These are phyloP conservation scores for Strigamia crassipes DNA, from an alignment of 2,888 invertebrate genomes.

Conservation along the genomic window DNA sequence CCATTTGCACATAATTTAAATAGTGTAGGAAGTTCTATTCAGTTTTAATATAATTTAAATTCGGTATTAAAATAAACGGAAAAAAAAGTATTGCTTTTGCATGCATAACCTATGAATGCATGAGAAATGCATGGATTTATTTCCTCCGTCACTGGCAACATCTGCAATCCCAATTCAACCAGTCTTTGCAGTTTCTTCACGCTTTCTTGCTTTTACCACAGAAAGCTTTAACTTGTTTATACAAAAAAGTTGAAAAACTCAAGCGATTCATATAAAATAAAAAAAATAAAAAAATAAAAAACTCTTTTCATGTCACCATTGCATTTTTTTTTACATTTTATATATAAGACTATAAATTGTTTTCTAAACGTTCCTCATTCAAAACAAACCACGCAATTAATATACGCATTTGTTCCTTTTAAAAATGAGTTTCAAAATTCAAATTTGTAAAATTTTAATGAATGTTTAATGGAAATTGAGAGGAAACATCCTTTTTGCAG, in stretches of 20 bases:
- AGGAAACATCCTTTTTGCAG: no score
- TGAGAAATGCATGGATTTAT: conserved; percentile 29
- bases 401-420: no score
- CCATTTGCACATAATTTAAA: conserved; percentile 32
- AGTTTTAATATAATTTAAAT: conserved; percentile 8
- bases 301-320: background rate
- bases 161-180: conserved; percentile 32
- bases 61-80: background rate
- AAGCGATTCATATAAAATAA: background rate
- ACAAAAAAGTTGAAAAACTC: background rate
- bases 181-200: conserved; percentile 32
- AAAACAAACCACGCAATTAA: background rate
- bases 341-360: background rate
- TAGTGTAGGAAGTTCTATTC: background rate
- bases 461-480: no score
- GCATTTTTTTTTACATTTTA: background rate
- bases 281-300: background rate
- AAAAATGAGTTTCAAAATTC: no score
- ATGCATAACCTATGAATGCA: conserved; percentile 28
- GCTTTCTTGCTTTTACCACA: conserved; percentile 26
- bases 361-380: background rate
- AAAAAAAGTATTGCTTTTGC: background rate
- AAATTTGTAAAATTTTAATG: no score
- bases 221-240: conserved; percentile 6
- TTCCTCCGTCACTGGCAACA: conserved; percentile 12